These are phyloP conservation scores for Dryobates pubescens DNA, from an alignment of 2,797 vertebrate species.

Conservation along the genomic window DNA sequence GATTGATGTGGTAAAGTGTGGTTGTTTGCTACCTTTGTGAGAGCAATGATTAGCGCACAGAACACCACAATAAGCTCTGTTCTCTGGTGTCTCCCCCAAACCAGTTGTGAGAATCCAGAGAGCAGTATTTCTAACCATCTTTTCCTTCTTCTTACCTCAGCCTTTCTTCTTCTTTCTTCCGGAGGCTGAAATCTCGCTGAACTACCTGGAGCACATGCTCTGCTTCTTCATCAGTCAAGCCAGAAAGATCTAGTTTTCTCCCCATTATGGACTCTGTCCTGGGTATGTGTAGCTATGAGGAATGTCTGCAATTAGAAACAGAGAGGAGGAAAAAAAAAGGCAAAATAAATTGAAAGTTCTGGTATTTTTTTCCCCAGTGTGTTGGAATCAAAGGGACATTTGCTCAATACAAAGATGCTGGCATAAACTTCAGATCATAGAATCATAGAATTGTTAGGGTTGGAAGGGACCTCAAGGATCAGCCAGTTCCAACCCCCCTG, in stretches of 20 bases:
- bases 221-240: conserved; percentile 91
- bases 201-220: conserved; percentile 96
- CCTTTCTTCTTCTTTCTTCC: conserved; percentile 94
- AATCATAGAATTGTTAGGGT: not conserved
- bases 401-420: not conserved
- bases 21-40: not conserved
- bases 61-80: not conserved
- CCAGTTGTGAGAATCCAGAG: not conserved
- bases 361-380: not conserved
- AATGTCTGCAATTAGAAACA: conserved; percentile 62
- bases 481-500: too few species aligned
- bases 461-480: not conserved
- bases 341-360: not conserved
- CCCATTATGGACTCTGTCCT: conserved; percentile 81
- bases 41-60: not conserved
- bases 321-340: not conserved
- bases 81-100: not conserved
- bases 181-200: conserved; percentile 93
- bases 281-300: not conserved
- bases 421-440: not conserved
- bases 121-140: not conserved
- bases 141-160: conserved; percentile 84
- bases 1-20: not conserved
- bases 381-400: not conserved
- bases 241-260: conserved; percentile 94